Base-by-base conservation (phyloP, 2,888 invertebrate species). In the Clusia tigrina region DNA sequence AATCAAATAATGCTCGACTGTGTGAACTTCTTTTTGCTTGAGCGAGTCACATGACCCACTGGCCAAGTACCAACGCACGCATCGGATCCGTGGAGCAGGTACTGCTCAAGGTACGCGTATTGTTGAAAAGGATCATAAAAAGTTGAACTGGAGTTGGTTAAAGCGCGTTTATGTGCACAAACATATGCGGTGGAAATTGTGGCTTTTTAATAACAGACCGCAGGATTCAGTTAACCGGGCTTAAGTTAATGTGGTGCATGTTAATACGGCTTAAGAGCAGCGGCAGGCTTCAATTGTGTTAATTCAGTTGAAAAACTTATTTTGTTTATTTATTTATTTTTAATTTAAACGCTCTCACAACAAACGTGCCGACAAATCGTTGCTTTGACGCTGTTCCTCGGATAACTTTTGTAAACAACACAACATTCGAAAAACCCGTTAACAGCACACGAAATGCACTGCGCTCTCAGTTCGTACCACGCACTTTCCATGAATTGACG, bases 401-500 rank as follows among this genome's bases (percentile, higher is more conserved):
- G 32, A 9, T 32, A n/a, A 32, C 32, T 9, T 32, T 32, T 12
- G 32, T 32, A n/a, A n/a, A n/a, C n/a, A n/a, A n/a, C n/a, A n/a
- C n/a, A n/a, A n/a, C n/a, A n/a, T n/a, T n/a, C n/a, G n/a, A n/a
- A n/a, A n/a, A n/a, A 24, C 32, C 18, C 32, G 6, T 1, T 10
- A 55, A 9, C 17, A 6, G 17, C 3, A 32, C 37, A 42, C 15
- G 9, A 32, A 48, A 22, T 23, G 52, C 17, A 18, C 32, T 15
- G 17, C 51, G n/a, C 20, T 51, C 15, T 32, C n/a, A 9, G 23
- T n/a, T 2, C 58, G 59, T 67, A 71, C 70, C 71, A 65, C 65
- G 60, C 70, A 66, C 68, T 67, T 68, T 67, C n/a, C n/a, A n/a
- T n/a, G 69, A 74, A 67, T 70, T 68, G 59, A 69, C 73, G 74